Conservation (phyloP, 1,140 invertebrate genomes). For the Drosophila cardini region DNA sequence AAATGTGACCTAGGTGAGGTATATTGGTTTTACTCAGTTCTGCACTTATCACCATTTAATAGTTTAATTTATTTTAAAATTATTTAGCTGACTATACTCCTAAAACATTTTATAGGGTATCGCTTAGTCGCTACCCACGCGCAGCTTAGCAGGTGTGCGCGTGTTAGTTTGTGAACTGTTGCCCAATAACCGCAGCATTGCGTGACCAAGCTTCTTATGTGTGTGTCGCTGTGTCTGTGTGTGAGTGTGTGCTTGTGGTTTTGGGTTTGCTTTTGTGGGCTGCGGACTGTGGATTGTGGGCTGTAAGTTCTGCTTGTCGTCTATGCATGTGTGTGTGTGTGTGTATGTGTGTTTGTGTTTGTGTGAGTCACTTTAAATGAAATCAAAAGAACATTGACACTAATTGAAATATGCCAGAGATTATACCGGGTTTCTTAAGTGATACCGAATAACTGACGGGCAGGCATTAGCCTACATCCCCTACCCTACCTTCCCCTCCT, state of each 20-base stretch:
- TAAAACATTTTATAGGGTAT: conserved; percentile 5
- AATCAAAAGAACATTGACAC: conserved; percentile 75
- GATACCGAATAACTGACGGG: conserved; percentile 44
- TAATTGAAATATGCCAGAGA: conserved; percentile 78
- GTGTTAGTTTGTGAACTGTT: conserved; percentile 40
- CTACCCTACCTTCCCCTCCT: too few species aligned
- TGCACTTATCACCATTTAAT: neutral
- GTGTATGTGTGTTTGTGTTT: neutral
- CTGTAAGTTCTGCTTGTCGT: conserved; percentile 5
- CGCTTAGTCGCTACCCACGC: neutral
- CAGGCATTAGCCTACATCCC: neutral
- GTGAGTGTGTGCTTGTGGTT: conserved; percentile 10
- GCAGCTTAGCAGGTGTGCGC: neutral
- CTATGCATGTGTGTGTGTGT: conserved; percentile 16
- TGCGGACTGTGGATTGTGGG: conserved; percentile 24
- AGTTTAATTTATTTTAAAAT: too few species aligned
- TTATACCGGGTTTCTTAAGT: conserved; percentile 57
- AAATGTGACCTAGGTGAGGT: neutral
- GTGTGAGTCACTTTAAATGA: conserved; percentile 55
- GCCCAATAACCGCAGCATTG: conserved; percentile 62
- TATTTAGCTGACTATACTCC: too few species aligned
- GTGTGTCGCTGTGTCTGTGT: conserved; percentile 10
- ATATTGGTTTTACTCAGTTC: neutral
- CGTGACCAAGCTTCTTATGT: conserved; percentile 67
- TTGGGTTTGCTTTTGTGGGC: conserved; percentile 22